These are phyloP conservation scores for Panagrolaimus sp. DNA, from an alignment of 1,140 invertebrate species.

Conservation along the genomic window DNA sequence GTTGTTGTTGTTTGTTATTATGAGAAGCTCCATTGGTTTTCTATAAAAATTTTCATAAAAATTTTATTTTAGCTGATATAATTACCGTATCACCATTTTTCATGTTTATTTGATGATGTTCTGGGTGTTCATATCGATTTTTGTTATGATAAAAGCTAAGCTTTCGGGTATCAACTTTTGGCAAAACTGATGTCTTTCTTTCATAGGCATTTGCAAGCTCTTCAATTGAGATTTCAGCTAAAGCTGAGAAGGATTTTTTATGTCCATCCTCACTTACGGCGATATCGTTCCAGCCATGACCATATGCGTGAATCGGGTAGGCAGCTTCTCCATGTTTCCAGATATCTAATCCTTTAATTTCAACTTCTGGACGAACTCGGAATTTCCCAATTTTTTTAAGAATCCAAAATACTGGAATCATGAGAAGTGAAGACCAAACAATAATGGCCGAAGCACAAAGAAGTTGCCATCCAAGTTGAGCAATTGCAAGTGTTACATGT, in stretches of 20 bases:
- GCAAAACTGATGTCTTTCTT: slow-evolving; percentile 2
- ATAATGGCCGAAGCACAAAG: slow-evolving; percentile 62
- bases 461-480: slow-evolving; percentile 62
- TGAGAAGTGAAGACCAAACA: slow-evolving; percentile 61
- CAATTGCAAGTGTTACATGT: slow-evolving; percentile 24
- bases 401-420: slow-evolving; percentile 62
- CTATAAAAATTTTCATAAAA: too few relatives aligned
- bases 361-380: slow-evolving; percentile 62
- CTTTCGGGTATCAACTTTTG: neutral
- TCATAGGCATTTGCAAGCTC: slow-evolving; percentile 12
- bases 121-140: neutral
- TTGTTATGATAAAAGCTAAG: slow-evolving; percentile 9
- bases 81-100: slow-evolving; percentile 1
- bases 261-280: neutral
- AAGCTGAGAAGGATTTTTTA: too few relatives aligned
- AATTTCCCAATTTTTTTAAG: slow-evolving; percentile 61
- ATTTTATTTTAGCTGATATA: too few relatives aligned
- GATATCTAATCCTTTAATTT: slow-evolving; percentile 63
- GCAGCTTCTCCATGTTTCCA: slow-evolving; percentile 64
- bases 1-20: too few relatives aligned
- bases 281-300: slow-evolving; percentile 51
- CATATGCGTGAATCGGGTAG: slow-evolving; percentile 62
- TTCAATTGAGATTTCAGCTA: slow-evolving; percentile 5
- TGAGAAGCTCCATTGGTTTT: too few relatives aligned
- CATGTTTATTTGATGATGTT: neutral